Evolutionary conservation across 2,797 vertebrate species (phyloP).

Genomic region (Parambassis ranga): DNA sequence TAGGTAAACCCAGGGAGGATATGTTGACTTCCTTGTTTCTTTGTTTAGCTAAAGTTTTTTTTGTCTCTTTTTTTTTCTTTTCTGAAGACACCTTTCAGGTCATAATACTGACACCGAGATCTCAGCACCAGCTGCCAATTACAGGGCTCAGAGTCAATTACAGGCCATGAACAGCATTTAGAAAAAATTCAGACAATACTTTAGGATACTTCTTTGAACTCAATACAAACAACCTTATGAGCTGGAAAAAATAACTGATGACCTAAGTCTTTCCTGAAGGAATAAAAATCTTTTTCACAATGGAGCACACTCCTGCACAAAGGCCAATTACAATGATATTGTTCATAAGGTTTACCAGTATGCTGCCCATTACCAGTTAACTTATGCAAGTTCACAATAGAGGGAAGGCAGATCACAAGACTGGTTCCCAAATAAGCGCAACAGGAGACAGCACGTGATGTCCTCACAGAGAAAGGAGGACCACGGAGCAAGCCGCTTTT

Average conservation of each 20-base stretch:
- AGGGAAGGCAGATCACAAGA: conserved; percentile 69
- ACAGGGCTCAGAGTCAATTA: conserved; percentile 37
- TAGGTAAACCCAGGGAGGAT: conserved; percentile 72
- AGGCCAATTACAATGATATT: conserved; percentile 42
- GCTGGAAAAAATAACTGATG: not conserved
- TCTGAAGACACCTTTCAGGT: conserved; percentile 25
- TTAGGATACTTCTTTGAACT: no score
- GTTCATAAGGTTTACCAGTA: conserved; percentile 46
- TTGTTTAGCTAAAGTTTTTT: conserved; percentile 58
- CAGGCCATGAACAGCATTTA: conserved; percentile 2
- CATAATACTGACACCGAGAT: conserved; percentile 35
- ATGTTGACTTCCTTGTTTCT: conserved; percentile 74
- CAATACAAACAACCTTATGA: conserved; percentile 2
- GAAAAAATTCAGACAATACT: conserved; percentile 18
- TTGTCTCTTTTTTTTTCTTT: conserved; percentile 30
- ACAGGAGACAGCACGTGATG: conserved; percentile 71
- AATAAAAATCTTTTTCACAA: conserved; percentile 17
- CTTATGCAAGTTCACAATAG: conserved; percentile 64
- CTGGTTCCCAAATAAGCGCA: conserved; percentile 67
- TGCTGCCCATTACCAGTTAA: conserved; percentile 57
- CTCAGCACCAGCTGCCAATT: conserved; percentile 24
- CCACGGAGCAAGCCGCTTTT: conserved; percentile 55
- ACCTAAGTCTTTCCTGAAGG: conserved; percentile 9
- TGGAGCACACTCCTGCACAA: conserved; percentile 38
- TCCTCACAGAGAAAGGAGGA: conserved; percentile 59